These are phyloP conservation scores for Oryzaephilus surinamensis DNA, from an alignment of 1,140 invertebrate genomes.

Conservation along the genomic window DNA sequence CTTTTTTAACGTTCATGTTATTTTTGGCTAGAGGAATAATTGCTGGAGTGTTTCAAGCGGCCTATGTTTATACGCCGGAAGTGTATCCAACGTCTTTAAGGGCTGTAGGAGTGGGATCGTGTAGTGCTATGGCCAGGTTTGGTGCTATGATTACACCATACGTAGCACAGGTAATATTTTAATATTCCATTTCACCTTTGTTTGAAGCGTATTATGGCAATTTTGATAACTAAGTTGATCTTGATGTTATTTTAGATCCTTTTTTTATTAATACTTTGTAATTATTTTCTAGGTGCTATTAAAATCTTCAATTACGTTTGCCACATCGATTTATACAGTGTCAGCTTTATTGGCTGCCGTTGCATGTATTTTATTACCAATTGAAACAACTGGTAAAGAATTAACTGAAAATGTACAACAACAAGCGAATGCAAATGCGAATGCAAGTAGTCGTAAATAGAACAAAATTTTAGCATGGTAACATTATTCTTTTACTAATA, in stretches of 20 bases:
- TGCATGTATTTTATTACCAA: slow-evolving; percentile 64
- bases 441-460: slow-evolving; percentile 4
- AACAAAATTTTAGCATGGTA: no score
- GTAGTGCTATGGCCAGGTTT: slow-evolving; percentile 80
- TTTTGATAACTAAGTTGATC: no score
- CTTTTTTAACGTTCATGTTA: slow-evolving; percentile 69
- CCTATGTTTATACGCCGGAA: slow-evolving; percentile 93
- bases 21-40: slow-evolving; percentile 88
- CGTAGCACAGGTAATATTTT: slow-evolving; percentile 66
- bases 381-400: slow-evolving; percentile 66
- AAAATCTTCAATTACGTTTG: slow-evolving; percentile 58
- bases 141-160: slow-evolving; percentile 91
- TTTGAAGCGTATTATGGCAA: no score
- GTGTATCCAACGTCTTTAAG: slow-evolving; percentile 85
- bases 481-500: no score
- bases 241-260: no score
- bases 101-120: slow-evolving; percentile 79
- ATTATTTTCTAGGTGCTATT: slow-evolving; percentile 47
- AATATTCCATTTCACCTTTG: background rate
- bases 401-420: slow-evolving; percentile 43
- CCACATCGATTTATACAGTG: slow-evolving; percentile 61
- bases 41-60: slow-evolving; percentile 87
- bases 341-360: slow-evolving; percentile 62
- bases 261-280: slow-evolving; percentile 8
- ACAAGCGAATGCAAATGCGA: slow-evolving; percentile 11